Conservation (phyloP, 2,113 vertebrate species). For the Anoura caudifer region DNA sequence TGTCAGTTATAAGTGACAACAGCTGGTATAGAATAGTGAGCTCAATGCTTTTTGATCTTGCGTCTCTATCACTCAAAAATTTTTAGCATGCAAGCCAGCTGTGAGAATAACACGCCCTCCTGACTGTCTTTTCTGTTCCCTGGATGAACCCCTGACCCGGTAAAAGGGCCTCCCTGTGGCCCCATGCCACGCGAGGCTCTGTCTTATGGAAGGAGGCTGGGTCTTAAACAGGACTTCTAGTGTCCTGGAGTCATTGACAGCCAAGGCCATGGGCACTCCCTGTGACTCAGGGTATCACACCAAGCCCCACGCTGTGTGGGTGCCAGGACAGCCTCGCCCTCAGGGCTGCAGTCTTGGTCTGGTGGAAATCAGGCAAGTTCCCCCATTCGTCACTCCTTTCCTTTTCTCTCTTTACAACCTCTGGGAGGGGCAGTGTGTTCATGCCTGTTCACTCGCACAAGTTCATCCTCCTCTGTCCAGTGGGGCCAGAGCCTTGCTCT, state of each 20-base stretch:
- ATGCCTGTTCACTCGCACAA: accelerated
- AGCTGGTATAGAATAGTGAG: background rate
- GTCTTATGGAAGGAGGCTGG: background rate
- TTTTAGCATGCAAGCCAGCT: background rate
- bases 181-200: background rate
- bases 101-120: background rate
- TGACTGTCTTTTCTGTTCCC: too few relatives aligned
- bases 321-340: background rate
- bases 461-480: accelerated
- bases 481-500: accelerated
- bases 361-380: background rate
- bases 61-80: background rate
- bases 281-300: background rate
- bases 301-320: background rate
- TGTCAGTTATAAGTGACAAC: background rate
- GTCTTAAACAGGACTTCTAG: background rate
- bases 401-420: background rate
- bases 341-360: background rate
- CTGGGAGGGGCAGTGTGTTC: background rate
- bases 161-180: background rate
- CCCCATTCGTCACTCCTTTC: accelerated
- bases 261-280: background rate
- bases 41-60: background rate
- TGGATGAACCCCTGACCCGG: background rate
- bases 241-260: background rate